Base-by-base conservation (phyloP, 2,113 vertebrate genomes). In the Gasterosteus nipponicus region DNA sequence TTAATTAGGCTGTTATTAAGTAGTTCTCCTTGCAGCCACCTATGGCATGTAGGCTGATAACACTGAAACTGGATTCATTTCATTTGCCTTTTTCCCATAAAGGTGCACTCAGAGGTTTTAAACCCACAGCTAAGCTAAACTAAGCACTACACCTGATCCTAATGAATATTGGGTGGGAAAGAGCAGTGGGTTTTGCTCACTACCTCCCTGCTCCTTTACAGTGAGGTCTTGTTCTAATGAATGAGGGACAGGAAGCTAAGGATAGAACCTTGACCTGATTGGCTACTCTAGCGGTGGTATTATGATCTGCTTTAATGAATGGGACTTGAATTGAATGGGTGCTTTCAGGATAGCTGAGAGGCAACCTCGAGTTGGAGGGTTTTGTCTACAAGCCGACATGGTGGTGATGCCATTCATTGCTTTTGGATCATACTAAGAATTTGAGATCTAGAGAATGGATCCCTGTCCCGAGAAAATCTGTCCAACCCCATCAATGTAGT, bases 1-100 rank as follows among this genome's bases (percentile, higher is more conserved):
- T 86, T 91, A 93, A 93, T 89, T 81, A 94, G 90, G 73, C 79
- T 88, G 82, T 90, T 93, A 92, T 93, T 91, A 93, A 92, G 89
- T 86, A 72, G 62, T 86, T 88, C 82, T 85, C 86, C 86, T 81
- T 10, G 8, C 71, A 76, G 81, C 69, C 85, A 90, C 86, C 89
- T 89, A 87, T 81, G 82, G 85, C 78, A 87, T 65, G 66, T 69
- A 62, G 73, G 76, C 88, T 87, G 89, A 91, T 87, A 90, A 89
- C 72, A 74, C 83, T 35, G 39, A 79, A 84, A 81, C 77, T 80
- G 60, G 19, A 67, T 82, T 85, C 73, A 87, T 81, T 89, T 65
- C 78, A 80, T 53, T 86, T 57, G 56, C 47, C 57, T 70, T 57
- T 8, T 31, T 53, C 31, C 49, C 65, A 51, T 61, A n/a, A 86